These are phyloP conservation scores for Anagrus nilaparvatae DNA, from an alignment of 1,140 invertebrate genomes.

Conservation along the genomic window DNA sequence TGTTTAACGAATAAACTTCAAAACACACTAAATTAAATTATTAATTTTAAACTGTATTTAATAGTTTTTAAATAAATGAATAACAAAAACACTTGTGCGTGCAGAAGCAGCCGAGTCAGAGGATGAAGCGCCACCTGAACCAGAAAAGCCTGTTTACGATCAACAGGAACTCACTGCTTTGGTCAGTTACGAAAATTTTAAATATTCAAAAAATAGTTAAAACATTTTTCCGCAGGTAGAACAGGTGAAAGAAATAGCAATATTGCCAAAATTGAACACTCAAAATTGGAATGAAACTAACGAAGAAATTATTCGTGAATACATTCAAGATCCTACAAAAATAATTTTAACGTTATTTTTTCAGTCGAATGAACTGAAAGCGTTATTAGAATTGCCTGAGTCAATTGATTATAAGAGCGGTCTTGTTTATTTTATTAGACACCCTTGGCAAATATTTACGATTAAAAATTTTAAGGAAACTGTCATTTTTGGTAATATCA, in stretches of 20 bases:
- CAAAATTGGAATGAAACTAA: slow-evolving; percentile 51
- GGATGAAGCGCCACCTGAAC: slow-evolving; percentile 28
- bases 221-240: slow-evolving; percentile 23
- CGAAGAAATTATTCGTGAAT: slow-evolving; percentile 46
- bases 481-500: slow-evolving; percentile 56
- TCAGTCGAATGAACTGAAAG: slow-evolving; percentile 42
- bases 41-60: too few relatives aligned
- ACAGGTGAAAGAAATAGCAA: slow-evolving; percentile 54
- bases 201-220: neutral
- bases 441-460: slow-evolving; percentile 52
- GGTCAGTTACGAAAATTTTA: slow-evolving; percentile 25
- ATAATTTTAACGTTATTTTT: slow-evolving; percentile 53
- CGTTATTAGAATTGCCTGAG: slow-evolving; percentile 44
- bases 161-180: slow-evolving; percentile 51
- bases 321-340: slow-evolving; percentile 47
- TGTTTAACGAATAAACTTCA: too few relatives aligned
- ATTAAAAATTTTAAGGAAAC: slow-evolving; percentile 56
- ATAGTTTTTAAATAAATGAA: too few relatives aligned
- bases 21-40: too few relatives aligned
- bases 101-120: slow-evolving; percentile 31
- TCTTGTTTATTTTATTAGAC: slow-evolving; percentile 56
- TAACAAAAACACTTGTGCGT: too few relatives aligned
- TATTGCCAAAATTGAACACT: slow-evolving; percentile 46
- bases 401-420: slow-evolving; percentile 46
- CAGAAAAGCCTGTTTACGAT: slow-evolving; percentile 47